These are phyloP conservation scores for Anadara kagoshimensis DNA, from an alignment of 1,140 invertebrate genomes.

Conservation along the genomic window DNA sequence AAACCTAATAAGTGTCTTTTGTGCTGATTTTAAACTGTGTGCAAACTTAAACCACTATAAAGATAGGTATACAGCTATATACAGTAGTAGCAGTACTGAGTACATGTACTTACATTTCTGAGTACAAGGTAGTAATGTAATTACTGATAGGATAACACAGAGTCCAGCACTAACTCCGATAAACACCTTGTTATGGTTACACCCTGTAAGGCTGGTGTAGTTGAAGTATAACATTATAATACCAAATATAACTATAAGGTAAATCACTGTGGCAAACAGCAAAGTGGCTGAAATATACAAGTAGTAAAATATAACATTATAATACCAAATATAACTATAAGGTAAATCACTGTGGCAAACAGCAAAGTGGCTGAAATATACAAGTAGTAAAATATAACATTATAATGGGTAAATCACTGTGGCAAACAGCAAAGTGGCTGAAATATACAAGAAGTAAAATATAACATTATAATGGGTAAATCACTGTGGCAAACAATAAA, in stretches of 20 bases:
- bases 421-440: not conserved
- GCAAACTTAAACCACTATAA: too few relatives aligned
- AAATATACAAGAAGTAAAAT: too few relatives aligned
- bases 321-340: conserved; percentile 78
- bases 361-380: conserved; percentile 13
- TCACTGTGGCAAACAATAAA: too few relatives aligned
- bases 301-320: too few relatives aligned
- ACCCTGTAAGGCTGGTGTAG: conserved; percentile 88
- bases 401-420: too few relatives aligned
- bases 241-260: conserved; percentile 85
- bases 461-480: too few relatives aligned
- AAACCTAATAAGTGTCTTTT: too few relatives aligned
- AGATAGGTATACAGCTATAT: too few relatives aligned
- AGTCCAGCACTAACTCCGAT: conserved; percentile 96
- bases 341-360: too few relatives aligned
- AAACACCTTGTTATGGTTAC: conserved; percentile 95
- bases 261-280: conserved; percentile 86
- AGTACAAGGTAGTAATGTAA: conserved; percentile 87
- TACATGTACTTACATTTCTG: conserved; percentile 67
- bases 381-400: conserved; percentile 4
- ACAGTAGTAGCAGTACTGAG: too few relatives aligned
- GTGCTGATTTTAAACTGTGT: too few relatives aligned
- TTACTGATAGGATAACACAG: conserved; percentile 86
- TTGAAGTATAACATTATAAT: conserved; percentile 89
- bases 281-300: conserved; percentile 78